Evolutionary conservation across 2,888 invertebrate genomes (phyloP).

Genomic region (Leptogaster cylindrica): DNA sequence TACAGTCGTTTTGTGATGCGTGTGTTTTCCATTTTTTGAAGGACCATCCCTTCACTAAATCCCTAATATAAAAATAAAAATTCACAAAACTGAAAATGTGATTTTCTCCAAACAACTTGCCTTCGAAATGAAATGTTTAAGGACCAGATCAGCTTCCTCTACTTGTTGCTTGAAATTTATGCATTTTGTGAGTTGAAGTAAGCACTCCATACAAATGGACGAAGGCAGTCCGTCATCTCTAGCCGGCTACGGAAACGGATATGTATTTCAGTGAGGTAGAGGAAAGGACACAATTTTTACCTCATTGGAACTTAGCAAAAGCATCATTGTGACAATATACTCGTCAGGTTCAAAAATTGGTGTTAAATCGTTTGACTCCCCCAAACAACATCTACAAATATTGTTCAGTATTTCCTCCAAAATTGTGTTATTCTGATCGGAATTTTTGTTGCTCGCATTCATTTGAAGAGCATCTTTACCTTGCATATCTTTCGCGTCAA

Average conservation of each 20-base stretch:
- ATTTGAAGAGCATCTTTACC: neutral
- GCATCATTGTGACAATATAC: constrained; percentile 33
- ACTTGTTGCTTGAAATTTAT: constrained; percentile 63
- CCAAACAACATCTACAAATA: constrained; percentile 44
- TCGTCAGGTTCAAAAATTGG: constrained; percentile 43
- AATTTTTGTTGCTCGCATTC: neutral
- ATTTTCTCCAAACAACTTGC: neutral
- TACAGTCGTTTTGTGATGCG: constrained; percentile 11
- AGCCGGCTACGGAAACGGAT: constrained; percentile 45
- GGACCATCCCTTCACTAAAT: constrained; percentile 22
- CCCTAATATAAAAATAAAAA: neutral
- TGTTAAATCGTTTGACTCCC: neutral
- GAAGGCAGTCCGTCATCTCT: constrained; percentile 50
- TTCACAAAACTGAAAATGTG: neutral
- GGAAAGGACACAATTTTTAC: constrained; percentile 10
- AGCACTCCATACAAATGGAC: constrained; percentile 50
- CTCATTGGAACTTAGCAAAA: constrained; percentile 40
- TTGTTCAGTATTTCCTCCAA: neutral
- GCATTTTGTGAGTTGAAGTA: constrained; percentile 54
- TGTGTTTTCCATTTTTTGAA: constrained; percentile 36
- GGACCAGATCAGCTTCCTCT: constrained; percentile 57
- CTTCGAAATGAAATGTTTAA: neutral
- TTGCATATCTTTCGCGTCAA: neutral
- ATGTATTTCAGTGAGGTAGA: neutral
- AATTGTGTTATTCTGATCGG: neutral